Evolutionary conservation across 2,797 vertebrate genomes (phyloP), one percentile per base, ranked within the genome.

Genomic region (Sebastiscus albofasciatus): DNA sequence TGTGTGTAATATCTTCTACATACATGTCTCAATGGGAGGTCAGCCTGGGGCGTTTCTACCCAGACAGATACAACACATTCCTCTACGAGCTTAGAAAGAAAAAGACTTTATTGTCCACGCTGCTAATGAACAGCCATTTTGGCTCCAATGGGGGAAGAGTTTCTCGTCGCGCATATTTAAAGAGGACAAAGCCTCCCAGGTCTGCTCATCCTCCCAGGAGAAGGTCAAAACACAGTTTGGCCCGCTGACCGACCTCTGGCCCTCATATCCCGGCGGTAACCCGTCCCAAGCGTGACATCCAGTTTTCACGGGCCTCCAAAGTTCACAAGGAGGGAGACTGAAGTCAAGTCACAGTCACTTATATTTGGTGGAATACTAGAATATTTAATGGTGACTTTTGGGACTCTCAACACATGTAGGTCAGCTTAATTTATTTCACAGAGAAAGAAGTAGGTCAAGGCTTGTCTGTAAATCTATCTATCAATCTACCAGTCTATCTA

Each of bases 41-140:
- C 85, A 54, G 69, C 67, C 86, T 16, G 72, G 55, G 86, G 90
- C 72, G 24, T 77, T 75, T 69, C 66, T 36, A 34, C 65, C 29
- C 88, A 90, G 89, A 92, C 90, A 87, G 80, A 92, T 80, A 77
- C 86, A 52, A 87, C 73, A 59, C 84, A 83, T 86, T 91, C 90
- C 73, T 87, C 82, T 16, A 69, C 69, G 39, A 24, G 74, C 72
- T 2, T 54, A 33, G 59, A 18, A 56, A 82, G 27, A 88, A 67
- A 86, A 82, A 89, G 81, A 52, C 79, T 67, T 77, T 26, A 83
- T 90, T 93, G 90, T 93, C 77, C 61, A 0, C 2, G 42, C 58
- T 29, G 67, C n/a, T 36, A 8, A 69, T 52, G 42, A 79, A 54
- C 69, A 8, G 56, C 67, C 58, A 62, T 60, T 58, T 65, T 34